phyloP scores from a whole-genome alignment of 2,113 vertebrate genomes.

The Chamaetylas fuelleborni region DNA sequence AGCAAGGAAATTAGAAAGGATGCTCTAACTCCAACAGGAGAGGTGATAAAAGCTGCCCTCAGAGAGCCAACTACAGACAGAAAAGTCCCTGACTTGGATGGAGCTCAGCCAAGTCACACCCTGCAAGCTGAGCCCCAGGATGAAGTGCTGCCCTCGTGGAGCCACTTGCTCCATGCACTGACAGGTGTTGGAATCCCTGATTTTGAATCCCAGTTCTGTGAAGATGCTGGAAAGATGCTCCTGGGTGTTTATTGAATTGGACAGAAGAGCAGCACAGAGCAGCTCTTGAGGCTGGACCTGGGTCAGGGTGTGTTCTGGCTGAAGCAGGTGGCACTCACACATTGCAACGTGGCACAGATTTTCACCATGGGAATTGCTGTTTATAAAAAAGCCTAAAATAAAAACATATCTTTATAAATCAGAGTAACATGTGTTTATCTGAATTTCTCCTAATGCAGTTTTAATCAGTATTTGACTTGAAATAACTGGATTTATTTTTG shows the following conservation, averaged over 20 bases:
- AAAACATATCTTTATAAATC: not conserved
- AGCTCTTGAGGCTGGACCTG: not conserved
- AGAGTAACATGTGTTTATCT: not conserved
- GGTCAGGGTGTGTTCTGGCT: not conserved
- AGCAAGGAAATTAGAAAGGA: not conserved
- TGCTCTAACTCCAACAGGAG: not conserved
- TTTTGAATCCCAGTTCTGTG: not conserved
- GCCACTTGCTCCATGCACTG: not conserved
- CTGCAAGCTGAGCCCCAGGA: not conserved
- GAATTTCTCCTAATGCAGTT: not conserved
- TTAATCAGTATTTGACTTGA: not conserved
- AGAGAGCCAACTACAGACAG: not conserved
- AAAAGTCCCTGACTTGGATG: not conserved
- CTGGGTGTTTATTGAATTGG: not conserved
- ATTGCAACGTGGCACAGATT: not conserved
- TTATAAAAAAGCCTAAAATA: not conserved
- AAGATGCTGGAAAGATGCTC: not conserved
- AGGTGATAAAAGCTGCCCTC: not conserved
- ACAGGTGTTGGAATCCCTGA: not conserved
- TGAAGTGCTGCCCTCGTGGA: not conserved
- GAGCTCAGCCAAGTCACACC: not conserved
- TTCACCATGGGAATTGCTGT: not conserved
- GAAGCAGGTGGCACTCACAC: not conserved
- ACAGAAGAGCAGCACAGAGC: not conserved
- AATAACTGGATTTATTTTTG: not conserved